Evolutionary conservation across 2,888 invertebrate species (phyloP).

Genomic region (Suillia variegata): DNA sequence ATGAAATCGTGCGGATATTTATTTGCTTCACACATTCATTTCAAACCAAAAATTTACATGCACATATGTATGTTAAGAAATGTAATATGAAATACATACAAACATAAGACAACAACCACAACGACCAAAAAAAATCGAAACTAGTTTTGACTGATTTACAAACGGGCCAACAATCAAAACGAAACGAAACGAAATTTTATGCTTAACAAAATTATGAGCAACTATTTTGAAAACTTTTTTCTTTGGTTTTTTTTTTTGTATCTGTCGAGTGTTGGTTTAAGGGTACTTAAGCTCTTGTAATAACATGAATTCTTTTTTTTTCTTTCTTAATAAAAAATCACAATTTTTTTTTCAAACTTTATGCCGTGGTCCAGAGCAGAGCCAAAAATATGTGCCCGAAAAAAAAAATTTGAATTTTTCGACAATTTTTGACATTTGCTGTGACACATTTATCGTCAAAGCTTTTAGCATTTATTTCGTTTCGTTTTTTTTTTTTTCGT

Average conservation of each 20-base stretch:
- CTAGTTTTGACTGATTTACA: not conserved
- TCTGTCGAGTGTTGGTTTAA: slow-evolving; percentile 7
- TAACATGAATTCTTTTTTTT: slow-evolving; percentile 14
- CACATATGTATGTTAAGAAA: too few species aligned
- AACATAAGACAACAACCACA: not conserved
- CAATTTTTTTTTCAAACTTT: slow-evolving; percentile 12
- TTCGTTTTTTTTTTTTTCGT: not conserved
- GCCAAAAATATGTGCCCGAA: too few species aligned
- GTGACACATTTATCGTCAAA: not conserved
- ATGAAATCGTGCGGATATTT: slow-evolving; percentile 15
- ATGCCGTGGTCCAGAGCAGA: too few species aligned
- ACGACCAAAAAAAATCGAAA: not conserved
- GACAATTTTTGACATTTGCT: not conserved
- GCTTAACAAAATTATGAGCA: too few species aligned
- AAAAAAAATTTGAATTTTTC: not conserved
- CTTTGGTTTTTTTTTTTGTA: not conserved
- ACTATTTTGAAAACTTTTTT: too few species aligned
- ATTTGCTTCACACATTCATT: not conserved
- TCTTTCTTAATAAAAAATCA: too few species aligned
- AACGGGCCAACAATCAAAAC: too few species aligned
- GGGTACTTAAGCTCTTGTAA: slow-evolving; percentile 19
- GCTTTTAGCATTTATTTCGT: not conserved
- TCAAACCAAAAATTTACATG: not conserved
- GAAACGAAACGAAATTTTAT: too few species aligned
- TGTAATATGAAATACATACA: not conserved